Base-by-base conservation (phyloP, 2,113 vertebrate genomes). In the Procavia capensis region DNA sequence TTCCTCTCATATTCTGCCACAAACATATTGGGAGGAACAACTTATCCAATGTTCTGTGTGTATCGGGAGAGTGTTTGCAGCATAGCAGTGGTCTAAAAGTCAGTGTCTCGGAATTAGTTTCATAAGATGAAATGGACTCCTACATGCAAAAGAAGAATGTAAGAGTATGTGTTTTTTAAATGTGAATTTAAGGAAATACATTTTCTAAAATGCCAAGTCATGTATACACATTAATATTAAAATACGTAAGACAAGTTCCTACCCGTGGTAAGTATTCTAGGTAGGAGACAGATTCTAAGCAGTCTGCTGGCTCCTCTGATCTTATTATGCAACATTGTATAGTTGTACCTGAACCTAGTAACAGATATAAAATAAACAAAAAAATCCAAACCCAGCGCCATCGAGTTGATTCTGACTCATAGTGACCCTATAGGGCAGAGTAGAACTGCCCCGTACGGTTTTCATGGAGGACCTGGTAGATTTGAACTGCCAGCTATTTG, bases 121-220 rank as follows among this genome's bases (percentile, higher is more conserved):
- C 27, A 11, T 81, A 70, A 85, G 9, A 31, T 14, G 19, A 5
- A 90, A 27, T 13, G n/a, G 63, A 61, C 29, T 64, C 14, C 45
- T 47, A 39, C 29, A 36, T 24, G n/a, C 63, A 94, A 61, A 90
- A 20, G 13, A 14, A 88, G 70, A 80, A 57, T 7, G 31, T 72
- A 36, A 79, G 45, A 50, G 50, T 70, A 34, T 25, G 1, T 59
- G 34, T 74, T 84, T 95, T 20, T 83, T 78, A 72, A 50, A 82
- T 72, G 31, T 89, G n/a, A 93, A 76, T 78, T 91, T 43, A 76
- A 86, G 47, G 24, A 54, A 86, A 78, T 83, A 9, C 45, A 39
- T 90, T 95, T 80, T 85, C 22, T n/a, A 84, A 95, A 95, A 50
- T 27, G 70, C 80, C 25, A 83, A 43, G n/a, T 83, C 68, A 86